Evolutionary conservation across 2,113 vertebrate species (phyloP).

Genomic region (Thalassoma bifasciatum): DNA sequence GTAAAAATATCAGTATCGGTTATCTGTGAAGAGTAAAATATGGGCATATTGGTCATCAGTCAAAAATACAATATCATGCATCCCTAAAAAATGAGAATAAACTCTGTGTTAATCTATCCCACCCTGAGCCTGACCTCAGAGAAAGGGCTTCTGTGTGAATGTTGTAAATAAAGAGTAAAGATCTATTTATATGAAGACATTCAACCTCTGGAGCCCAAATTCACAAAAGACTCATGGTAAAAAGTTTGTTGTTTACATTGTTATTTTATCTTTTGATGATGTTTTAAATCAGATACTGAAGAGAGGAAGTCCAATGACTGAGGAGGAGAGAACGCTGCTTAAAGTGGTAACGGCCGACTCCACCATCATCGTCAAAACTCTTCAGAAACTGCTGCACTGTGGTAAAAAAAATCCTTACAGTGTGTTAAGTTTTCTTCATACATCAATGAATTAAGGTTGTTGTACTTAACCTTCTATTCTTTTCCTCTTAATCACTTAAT

Average conservation of each 20-base stretch:
- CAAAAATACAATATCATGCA: too few species aligned
- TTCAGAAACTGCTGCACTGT: conserved; percentile 73
- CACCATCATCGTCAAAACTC: conserved; percentile 25
- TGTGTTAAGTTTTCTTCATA: background rate
- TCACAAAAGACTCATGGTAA: too few species aligned
- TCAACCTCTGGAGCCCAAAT: too few species aligned
- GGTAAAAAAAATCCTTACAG: conserved; percentile 54
- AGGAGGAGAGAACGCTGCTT: conserved; percentile 73
- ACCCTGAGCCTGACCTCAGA: background rate
- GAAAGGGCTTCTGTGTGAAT: background rate
- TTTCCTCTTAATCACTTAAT: background rate
- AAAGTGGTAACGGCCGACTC: conserved; percentile 59
- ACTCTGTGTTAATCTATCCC: too few species aligned
- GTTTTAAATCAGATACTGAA: conserved; percentile 67
- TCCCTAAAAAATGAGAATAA: too few species aligned
- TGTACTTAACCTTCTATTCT: background rate
- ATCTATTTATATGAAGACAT: too few species aligned
- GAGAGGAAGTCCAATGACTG: conserved; percentile 47
- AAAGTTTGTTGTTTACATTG: too few species aligned
- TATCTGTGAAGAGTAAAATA: too few species aligned
- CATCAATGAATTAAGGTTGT: background rate
- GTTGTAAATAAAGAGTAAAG: too few species aligned
- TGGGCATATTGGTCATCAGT: too few species aligned
- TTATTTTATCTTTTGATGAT: background rate
- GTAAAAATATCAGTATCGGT: too few species aligned